Conservation (phyloP, 2,888 invertebrate species). For the Chymomyza caudatula region DNA sequence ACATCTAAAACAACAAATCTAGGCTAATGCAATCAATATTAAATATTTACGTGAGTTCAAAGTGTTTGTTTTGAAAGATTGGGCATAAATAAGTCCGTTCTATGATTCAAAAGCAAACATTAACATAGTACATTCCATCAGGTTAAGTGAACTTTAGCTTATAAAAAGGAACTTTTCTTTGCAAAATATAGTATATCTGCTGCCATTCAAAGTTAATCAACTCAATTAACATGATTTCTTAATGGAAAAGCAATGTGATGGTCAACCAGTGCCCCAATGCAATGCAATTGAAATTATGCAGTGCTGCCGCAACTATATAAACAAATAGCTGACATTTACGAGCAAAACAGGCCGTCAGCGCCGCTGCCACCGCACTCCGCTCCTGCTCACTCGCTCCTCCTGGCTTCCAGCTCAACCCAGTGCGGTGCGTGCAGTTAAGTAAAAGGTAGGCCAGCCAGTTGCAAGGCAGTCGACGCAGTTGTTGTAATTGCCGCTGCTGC, state of each 20-base stretch:
- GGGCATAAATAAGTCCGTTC: too few relatives aligned
- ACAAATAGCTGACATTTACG: constrained; percentile 42
- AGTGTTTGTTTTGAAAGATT: too few relatives aligned
- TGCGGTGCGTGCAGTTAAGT: constrained; percentile 51
- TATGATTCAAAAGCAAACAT: too few relatives aligned
- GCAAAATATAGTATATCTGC: constrained; percentile 1
- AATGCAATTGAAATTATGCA: constrained; percentile 10
- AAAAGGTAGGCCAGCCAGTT: constrained; percentile 66
- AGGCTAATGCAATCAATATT: too few relatives aligned
- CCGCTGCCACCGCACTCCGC: constrained; percentile 9
- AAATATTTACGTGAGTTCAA: too few relatives aligned
- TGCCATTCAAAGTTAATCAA: constrained; percentile 37
- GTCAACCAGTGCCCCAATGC: constrained; percentile 64
- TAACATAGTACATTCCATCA: too few relatives aligned
- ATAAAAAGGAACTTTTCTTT: not conserved
- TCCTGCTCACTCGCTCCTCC: not conserved
- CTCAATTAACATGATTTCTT: constrained; percentile 58
- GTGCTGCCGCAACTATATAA: constrained; percentile 24
- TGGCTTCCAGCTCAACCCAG: constrained; percentile 22
- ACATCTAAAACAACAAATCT: too few relatives aligned
- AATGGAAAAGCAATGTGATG: constrained; percentile 60
- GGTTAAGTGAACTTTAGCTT: too few relatives aligned
- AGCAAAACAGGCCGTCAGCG: constrained; percentile 18
- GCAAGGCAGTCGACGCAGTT: constrained; percentile 14
- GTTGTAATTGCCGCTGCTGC: not conserved